phyloP scores from a whole-genome alignment of 2,113 vertebrate genomes.

The Paedocypris sp. region DNA sequence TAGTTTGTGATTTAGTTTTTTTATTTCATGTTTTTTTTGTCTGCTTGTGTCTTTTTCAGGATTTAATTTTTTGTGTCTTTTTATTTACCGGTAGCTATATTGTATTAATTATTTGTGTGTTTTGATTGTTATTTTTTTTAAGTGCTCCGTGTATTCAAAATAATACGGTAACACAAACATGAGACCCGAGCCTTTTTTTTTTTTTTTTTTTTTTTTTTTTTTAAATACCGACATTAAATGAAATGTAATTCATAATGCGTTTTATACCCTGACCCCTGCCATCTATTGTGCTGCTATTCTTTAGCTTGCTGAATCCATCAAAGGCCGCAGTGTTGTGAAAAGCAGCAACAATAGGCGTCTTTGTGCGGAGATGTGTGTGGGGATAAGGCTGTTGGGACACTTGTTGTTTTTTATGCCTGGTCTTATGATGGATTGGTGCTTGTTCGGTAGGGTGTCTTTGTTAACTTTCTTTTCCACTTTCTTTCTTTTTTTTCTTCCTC shows the following conservation, averaged over 20 bases:
- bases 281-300: conserved; percentile 29
- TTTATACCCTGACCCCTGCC: conserved; percentile 24
- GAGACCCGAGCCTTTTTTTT: not conserved
- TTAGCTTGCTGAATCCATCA: conserved; percentile 38
- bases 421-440: conserved; percentile 45
- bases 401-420: conserved; percentile 42
- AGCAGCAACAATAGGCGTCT: conserved; percentile 34
- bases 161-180: conserved; percentile 4
- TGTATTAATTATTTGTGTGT: too few species aligned
- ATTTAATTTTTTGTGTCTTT: too few species aligned
- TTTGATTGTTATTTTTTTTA: too few species aligned
- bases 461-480: conserved; percentile 23
- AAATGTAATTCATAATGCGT: conserved; percentile 27
- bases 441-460: conserved; percentile 40
- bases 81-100: too few species aligned
- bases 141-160: too few species aligned
- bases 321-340: conserved; percentile 40
- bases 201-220: too few species aligned
- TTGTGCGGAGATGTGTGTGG: conserved; percentile 40
- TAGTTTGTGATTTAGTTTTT: too few species aligned
- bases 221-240: not conserved
- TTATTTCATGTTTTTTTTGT: too few species aligned
- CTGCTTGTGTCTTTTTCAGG: too few species aligned
- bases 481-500: conserved; percentile 2
- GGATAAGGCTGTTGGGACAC: conserved; percentile 39